phyloP scores from a whole-genome alignment of 1,140 invertebrate species.

The Temnothorax longispinosus region DNA sequence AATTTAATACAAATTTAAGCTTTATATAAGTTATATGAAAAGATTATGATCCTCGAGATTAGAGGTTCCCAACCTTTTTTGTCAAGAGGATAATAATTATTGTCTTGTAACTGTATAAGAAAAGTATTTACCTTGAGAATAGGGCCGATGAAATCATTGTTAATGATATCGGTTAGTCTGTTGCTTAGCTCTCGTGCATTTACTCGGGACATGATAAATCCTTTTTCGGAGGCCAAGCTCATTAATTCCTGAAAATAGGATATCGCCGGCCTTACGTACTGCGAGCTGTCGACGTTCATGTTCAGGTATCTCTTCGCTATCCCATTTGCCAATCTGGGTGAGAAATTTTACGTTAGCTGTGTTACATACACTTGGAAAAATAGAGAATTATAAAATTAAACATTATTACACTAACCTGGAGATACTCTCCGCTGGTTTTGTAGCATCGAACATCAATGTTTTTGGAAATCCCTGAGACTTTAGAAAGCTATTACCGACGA shows the following conservation, averaged over 20 bases:
- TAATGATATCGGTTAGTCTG: slow-evolving; percentile 91
- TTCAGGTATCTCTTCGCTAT: slow-evolving; percentile 90
- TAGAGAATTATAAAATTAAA: not conserved
- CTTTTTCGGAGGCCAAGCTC: slow-evolving; percentile 89
- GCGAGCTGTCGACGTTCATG: slow-evolving; percentile 90
- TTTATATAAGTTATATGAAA: not conserved
- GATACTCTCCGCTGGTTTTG: slow-evolving; percentile 89
- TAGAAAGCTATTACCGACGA: slow-evolving; percentile 91
- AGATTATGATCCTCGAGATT: not conserved
- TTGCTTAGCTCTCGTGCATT: slow-evolving; percentile 90
- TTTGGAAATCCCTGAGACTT: slow-evolving; percentile 92
- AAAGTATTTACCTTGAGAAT: slow-evolving; percentile 87
- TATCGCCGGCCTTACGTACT: slow-evolving; percentile 91
- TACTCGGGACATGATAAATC: slow-evolving; percentile 87
- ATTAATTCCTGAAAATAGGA: slow-evolving; percentile 90
- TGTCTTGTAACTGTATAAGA: not conserved
- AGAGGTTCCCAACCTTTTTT: too few relatives aligned
- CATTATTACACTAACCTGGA: slow-evolving; percentile 78
- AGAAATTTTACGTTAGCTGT: slow-evolving; percentile 16
- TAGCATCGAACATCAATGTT: slow-evolving; percentile 89
- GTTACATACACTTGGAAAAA: not conserved
- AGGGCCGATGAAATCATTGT: slow-evolving; percentile 92
- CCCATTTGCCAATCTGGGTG: slow-evolving; percentile 87
- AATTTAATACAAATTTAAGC: not conserved
- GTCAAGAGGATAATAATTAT: too few relatives aligned